phyloP scores from a whole-genome alignment of 2,797 vertebrate species.

The Nannoperca obscura region DNA sequence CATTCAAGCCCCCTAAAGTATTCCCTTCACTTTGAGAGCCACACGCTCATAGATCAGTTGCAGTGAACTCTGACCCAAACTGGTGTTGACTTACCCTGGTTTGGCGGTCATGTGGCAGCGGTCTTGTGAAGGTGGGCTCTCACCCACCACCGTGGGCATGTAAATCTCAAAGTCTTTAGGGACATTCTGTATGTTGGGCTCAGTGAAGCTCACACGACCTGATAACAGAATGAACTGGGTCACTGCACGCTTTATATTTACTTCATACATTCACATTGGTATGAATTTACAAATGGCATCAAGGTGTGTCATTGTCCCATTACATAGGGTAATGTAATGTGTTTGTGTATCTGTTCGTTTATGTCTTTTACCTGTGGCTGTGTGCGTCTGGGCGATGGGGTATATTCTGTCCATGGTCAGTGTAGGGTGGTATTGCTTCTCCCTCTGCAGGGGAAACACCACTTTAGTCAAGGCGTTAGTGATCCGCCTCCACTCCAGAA shows the following conservation, averaged over 20 bases:
- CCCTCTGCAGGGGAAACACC: conserved; percentile 94
- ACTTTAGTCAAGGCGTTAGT: conserved; percentile 97
- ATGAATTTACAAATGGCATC: background rate
- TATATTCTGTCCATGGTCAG: conserved; percentile 96
- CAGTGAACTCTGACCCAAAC: background rate
- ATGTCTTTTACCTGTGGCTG: conserved; percentile 90
- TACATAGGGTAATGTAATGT: background rate
- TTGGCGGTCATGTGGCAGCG: conserved; percentile 45
- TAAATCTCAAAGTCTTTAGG: conserved; percentile 97
- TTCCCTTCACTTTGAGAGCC: background rate
- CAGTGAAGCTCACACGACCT: conserved; percentile 95
- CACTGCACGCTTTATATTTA: background rate
- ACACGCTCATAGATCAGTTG: background rate
- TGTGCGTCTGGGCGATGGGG: conserved; percentile 92
- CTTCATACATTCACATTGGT: background rate
- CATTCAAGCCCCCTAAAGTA: background rate
- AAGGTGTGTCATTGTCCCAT: background rate
- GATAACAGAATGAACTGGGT: conserved; percentile 25
- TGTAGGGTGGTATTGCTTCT: conserved; percentile 86
- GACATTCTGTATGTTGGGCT: conserved; percentile 98
- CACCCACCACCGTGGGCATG: conserved; percentile 89
- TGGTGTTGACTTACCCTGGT: conserved; percentile 61
- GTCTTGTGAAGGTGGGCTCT: conserved; percentile 89
- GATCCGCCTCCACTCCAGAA: conserved; percentile 97
- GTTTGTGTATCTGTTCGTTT: background rate